Conservation (phyloP, 2,113 vertebrate species). For the Sturnira hondurensis region DNA sequence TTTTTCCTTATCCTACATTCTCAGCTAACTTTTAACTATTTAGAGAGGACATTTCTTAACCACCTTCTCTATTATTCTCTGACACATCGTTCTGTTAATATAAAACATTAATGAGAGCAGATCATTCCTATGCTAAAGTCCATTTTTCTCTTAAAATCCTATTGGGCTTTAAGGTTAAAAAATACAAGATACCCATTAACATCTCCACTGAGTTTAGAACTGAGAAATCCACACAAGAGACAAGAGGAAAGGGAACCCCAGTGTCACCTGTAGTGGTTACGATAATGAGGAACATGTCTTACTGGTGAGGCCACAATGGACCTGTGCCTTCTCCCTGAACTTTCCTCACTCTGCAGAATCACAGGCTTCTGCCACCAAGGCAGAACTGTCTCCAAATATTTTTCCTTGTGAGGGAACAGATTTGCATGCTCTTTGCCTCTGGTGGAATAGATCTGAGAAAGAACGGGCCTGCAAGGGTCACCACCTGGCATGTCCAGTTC, state of each 20-base stretch:
- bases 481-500: rapidly evolving
- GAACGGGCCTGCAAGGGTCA: background rate
- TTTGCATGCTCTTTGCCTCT: rapidly evolving
- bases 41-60: background rate
- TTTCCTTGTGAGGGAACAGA: background rate
- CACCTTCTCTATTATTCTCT: background rate
- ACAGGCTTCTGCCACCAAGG: rapidly evolving
- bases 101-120: background rate
- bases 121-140: background rate
- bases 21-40: background rate
- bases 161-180: background rate
- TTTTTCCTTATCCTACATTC: background rate
- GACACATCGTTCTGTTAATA: background rate
- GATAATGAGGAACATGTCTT: background rate
- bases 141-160: background rate
- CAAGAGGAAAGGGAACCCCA: background rate
- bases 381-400: background rate
- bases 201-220: background rate
- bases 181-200: background rate
- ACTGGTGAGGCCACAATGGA: background rate
- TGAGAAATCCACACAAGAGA: background rate
- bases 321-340: background rate
- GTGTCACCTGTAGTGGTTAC: background rate
- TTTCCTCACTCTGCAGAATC: background rate
- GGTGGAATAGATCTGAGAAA: background rate